Evolutionary conservation across 1,140 invertebrate genomes (phyloP).

Genomic region (Polypedilum pembai): DNA sequence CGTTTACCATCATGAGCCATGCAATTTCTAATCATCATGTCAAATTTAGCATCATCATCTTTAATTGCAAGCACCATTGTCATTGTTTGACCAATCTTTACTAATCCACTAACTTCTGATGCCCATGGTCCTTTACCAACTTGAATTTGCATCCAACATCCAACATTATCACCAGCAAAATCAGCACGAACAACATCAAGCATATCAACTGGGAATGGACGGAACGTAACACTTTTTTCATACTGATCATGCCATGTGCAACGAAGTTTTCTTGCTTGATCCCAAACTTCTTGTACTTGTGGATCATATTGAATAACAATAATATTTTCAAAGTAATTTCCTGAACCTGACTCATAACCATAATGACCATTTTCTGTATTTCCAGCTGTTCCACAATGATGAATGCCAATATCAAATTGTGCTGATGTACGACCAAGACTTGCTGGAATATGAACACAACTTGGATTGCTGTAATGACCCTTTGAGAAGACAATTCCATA

Average conservation of each 20-base stretch:
- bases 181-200: slow-evolving; percentile 86
- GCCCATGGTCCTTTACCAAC: slow-evolving; percentile 94
- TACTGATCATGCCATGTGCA: slow-evolving; percentile 96
- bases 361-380: slow-evolving; percentile 83
- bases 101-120: slow-evolving; percentile 80
- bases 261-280: slow-evolving; percentile 82
- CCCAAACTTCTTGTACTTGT: slow-evolving; percentile 93
- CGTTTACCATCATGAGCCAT: slow-evolving; percentile 90
- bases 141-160: slow-evolving; percentile 92
- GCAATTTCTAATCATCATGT: slow-evolving; percentile 90
- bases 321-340: slow-evolving; percentile 91
- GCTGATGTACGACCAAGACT: slow-evolving; percentile 75
- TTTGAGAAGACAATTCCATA: slow-evolving; percentile 91
- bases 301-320: slow-evolving; percentile 92
- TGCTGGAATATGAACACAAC: slow-evolving; percentile 84
- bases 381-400: slow-evolving; percentile 83
- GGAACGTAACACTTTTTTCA: slow-evolving; percentile 89
- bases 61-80: slow-evolving; percentile 95
- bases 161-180: slow-evolving; percentile 91
- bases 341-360: slow-evolving; percentile 74
- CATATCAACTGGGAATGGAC: slow-evolving; percentile 93
- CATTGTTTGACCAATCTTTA: slow-evolving; percentile 94
- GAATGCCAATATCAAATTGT: slow-evolving; percentile 85
- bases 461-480: slow-evolving; percentile 83
- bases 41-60: slow-evolving; percentile 91